Evolutionary conservation across 2,113 vertebrate species (phyloP), one percentile per base, ranked within the genome.

Genomic region (Apteryx mantelli): DNA sequence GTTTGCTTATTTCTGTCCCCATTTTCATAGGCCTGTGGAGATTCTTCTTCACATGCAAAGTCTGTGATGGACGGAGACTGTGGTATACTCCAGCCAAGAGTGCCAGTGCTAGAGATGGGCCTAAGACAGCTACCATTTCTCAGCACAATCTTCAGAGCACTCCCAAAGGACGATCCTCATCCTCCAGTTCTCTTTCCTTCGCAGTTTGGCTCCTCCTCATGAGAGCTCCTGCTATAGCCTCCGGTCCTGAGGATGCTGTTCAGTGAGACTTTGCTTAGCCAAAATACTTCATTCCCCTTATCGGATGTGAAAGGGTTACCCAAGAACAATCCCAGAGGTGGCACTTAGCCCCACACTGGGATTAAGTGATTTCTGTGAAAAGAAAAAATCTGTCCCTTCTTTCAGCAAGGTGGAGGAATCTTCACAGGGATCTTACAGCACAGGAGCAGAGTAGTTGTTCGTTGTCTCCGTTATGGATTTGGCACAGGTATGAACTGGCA

Each of bases 131-230:
- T 79, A 1, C 73, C 78, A 7, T 46, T 76, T 71, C 65, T 85
- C 36, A 9, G 6, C n/a, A 19, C 13, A 0, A 0, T 48, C 56
- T 64, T 76, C 48, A 71, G 58, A 73, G 56, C 56, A 34, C 30
- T 60, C 32, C 56, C 56, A 60, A 60, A 60, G 48, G 18, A 40
- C 0, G 0, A n/a, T 22, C 18, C 11, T 7, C 50, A 13, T 69
- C 25, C 89, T 80, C 28, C 20, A 24, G 11, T 24, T 89, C 60
- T 53, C 14, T 64, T 78, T 63, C 13, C 34, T 64, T 64, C 82
- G 25, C 20, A 36, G 38, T 74, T 83, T 78, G 58, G 7, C 42
- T 77, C 19, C 46, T 92, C 52, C 15, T 55, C 30, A 16, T 0
- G 6, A 46, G 17, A 75, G 4, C 24, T 64, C 18, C 17, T 10